A percentile compares a stretch with the other conserved stretches of the same genome.
These are phyloP conservation scores for Pagrus major DNA, from an alignment of 2,113 vertebrate genomes.

Conservation along the genomic window DNA sequence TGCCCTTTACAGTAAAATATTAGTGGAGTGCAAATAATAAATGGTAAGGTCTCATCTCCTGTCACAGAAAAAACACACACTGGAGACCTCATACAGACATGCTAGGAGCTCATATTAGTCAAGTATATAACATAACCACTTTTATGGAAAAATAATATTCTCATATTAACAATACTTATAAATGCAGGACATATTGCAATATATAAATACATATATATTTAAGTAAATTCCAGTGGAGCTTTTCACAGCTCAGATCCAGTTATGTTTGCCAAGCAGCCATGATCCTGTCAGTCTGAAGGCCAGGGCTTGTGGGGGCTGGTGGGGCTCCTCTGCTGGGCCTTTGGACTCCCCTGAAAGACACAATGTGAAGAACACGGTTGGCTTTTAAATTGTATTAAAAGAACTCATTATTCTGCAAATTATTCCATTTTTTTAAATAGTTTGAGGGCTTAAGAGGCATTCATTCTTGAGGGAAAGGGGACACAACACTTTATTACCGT, in stretches of 20 bases:
- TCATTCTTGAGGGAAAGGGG: background rate
- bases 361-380: background rate
- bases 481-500: background rate
- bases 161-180: slow-evolving; percentile 77
- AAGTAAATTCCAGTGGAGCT: slow-evolving; percentile 80
- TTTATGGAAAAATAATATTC: slow-evolving; percentile 74
- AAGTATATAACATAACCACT: slow-evolving; percentile 54
- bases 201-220: slow-evolving; percentile 79
- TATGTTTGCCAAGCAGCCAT: slow-evolving; percentile 37
- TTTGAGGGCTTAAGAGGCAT: background rate
- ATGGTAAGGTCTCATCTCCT: slow-evolving; percentile 46
- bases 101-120: slow-evolving; percentile 56
- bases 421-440: background rate
- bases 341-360: slow-evolving; percentile 78
- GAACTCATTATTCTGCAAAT: background rate
- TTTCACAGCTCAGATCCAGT: slow-evolving; percentile 74
- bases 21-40: slow-evolving; percentile 72
- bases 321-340: slow-evolving; percentile 70
- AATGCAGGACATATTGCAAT: slow-evolving; percentile 69
- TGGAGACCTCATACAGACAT: slow-evolving; percentile 32
- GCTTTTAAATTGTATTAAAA: background rate
- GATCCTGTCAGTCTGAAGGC: slow-evolving; percentile 69
- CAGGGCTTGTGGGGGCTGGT: slow-evolving; percentile 73
- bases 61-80: slow-evolving; percentile 28
- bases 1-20: slow-evolving; percentile 49